Conservation (phyloP, 2,113 vertebrate species). For the Salminus brasiliensis region DNA sequence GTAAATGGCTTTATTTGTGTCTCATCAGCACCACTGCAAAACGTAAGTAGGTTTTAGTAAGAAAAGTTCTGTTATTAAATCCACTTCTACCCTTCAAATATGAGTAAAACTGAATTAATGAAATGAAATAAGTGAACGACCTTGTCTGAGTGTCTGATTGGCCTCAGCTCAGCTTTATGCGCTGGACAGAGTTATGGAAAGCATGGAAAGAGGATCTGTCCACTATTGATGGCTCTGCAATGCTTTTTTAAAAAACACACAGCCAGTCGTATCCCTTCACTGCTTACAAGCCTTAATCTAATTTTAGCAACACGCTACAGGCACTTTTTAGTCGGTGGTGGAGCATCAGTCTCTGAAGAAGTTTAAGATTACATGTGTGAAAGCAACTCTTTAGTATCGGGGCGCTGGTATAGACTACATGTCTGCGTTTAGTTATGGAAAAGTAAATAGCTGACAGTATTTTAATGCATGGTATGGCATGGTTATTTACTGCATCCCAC, state of each 20-base stretch:
- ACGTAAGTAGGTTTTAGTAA: no score
- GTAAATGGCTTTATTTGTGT: no score
- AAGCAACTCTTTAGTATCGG: conserved; percentile 54
- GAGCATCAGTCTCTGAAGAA: conserved; percentile 52
- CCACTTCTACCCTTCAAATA: no score
- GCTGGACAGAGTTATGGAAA: conserved; percentile 53
- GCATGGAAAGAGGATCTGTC: conserved; percentile 71
- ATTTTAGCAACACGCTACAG: conserved; percentile 72
- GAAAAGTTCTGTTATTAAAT: no score
- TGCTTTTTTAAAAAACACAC: conserved; percentile 68
- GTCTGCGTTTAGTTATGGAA: conserved; percentile 24
- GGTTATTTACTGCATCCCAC: conserved; percentile 18
- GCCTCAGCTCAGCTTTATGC: background rate
- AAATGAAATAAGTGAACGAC: no score
- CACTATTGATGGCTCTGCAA: conserved; percentile 72
- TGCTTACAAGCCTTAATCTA: conserved; percentile 74
- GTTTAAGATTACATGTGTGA: conserved; percentile 62
- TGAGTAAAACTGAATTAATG: no score
- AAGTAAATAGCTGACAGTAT: conserved; percentile 43
- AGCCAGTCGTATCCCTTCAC: conserved; percentile 65
- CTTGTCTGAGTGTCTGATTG: background rate
- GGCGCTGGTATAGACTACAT: conserved; percentile 22
- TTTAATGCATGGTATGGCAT: conserved; percentile 11
- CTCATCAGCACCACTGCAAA: no score
- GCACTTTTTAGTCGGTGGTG: conserved; percentile 61